Conservation (phyloP, 2,888 invertebrate genomes). For the Agriotes lineatus region DNA sequence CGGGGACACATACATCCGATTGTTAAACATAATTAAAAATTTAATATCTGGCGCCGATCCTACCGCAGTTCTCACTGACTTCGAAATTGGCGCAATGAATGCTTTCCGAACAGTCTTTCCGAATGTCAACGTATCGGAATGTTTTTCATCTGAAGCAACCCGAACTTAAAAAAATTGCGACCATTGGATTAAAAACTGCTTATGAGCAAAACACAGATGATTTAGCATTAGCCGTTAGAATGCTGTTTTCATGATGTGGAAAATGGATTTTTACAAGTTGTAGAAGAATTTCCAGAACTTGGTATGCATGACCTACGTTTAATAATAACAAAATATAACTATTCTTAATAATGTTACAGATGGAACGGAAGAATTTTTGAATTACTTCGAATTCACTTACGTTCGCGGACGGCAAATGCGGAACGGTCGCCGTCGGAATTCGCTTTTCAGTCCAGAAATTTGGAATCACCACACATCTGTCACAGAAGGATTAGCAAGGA, state of each 20-base stretch:
- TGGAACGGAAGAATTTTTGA: too few relatives aligned
- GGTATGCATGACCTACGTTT: conserved; percentile 4
- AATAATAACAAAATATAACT: conserved; percentile 7
- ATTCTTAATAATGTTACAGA: too few relatives aligned
- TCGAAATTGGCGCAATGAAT: conserved; percentile 15
- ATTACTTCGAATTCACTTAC: too few relatives aligned
- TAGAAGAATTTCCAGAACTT: conserved; percentile 16
- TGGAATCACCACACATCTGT: too few relatives aligned
- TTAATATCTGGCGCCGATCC: conserved; percentile 14
- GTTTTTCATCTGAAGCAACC: not conserved
- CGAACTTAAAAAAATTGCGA: conserved; percentile 2
- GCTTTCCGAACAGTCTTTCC: conserved; percentile 13
- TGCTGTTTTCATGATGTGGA: conserved; percentile 12
- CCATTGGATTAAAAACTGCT: too few relatives aligned
- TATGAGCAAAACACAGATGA: not conserved
- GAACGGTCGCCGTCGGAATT: too few relatives aligned
- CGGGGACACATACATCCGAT: too few relatives aligned
- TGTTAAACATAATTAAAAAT: not conserved
- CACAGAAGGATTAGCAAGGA: conserved; percentile 14
- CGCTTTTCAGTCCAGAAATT: too few relatives aligned
- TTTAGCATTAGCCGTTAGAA: conserved; percentile 11
- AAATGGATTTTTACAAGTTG: conserved; percentile 16
- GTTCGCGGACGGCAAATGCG: too few relatives aligned
- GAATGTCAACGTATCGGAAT: conserved; percentile 9
- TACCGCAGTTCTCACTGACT: conserved; percentile 7